These are phyloP conservation scores for Holocentrus rufus DNA, from an alignment of 2,797 vertebrate species.

Conservation along the genomic window DNA sequence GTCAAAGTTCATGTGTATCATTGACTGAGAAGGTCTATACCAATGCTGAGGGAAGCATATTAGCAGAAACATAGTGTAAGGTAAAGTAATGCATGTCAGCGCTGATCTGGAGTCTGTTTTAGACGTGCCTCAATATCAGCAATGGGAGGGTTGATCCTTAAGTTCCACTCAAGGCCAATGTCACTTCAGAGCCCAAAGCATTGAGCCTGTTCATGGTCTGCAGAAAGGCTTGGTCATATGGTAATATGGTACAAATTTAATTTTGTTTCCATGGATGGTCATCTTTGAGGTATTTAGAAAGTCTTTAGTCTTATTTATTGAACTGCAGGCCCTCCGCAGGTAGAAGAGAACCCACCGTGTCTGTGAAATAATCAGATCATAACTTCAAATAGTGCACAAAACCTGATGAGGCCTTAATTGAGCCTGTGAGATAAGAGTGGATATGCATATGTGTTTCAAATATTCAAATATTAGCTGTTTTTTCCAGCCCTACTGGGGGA, in stretches of 20 bases:
- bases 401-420: not conserved
- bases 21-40: constrained; percentile 53
- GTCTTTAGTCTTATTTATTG: not conserved
- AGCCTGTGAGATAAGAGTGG: not conserved
- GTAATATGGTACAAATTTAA: constrained; percentile 8
- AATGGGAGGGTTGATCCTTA: not conserved
- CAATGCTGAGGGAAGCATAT: constrained; percentile 21
- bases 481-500: constrained; percentile 26
- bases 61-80: constrained; percentile 50
- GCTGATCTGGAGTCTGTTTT: constrained; percentile 49
- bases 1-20: constrained; percentile 57
- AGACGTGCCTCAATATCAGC: not conserved
- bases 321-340: too few species aligned
- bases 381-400: not conserved
- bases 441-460: not conserved
- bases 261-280: not conserved
- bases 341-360: not conserved
- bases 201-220: not conserved
- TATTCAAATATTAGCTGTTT: not conserved
- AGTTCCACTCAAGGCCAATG: not conserved
- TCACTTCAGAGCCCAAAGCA: not conserved
- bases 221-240: not conserved
- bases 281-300: constrained; percentile 7
- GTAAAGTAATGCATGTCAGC: constrained; percentile 42
- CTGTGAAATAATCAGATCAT: not conserved